phyloP scores from a whole-genome alignment of 2,888 invertebrate genomes.

The Amorpha juglandis region DNA sequence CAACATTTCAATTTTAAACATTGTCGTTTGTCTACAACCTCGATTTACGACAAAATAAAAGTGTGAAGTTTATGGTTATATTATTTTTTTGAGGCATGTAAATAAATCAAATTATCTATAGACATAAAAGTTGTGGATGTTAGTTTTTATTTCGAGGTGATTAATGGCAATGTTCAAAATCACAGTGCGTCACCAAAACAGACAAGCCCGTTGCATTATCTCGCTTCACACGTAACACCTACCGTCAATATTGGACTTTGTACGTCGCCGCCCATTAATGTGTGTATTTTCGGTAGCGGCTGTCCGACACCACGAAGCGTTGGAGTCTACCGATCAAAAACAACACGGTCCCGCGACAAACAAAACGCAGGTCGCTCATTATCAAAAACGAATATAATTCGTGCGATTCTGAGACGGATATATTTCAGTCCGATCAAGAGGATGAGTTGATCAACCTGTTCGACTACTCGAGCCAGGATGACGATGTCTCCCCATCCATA shows the following conservation, averaged over 20 bases:
- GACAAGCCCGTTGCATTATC: not conserved
- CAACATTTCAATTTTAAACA: not conserved
- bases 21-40: not conserved
- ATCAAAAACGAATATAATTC: conserved; percentile 64
- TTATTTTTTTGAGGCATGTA: no score
- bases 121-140: not conserved
- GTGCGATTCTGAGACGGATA: conserved; percentile 88
- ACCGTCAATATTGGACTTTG: conserved; percentile 68
- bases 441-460: conserved; percentile 90
- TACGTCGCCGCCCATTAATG: conserved; percentile 41
- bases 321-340: conserved; percentile 77
- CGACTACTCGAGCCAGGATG: conserved; percentile 87
- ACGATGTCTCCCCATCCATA: conserved; percentile 79
- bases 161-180: conserved; percentile 3
- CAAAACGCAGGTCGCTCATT: conserved; percentile 59
- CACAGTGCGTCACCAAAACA: conserved; percentile 18
- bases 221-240: conserved; percentile 24
- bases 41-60: no score
- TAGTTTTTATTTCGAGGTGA: not conserved
- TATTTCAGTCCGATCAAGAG: conserved; percentile 91
- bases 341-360: conserved; percentile 59
- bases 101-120: not conserved
- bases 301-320: conserved; percentile 70
- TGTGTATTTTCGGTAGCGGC: conserved; percentile 66
- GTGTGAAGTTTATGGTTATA: no score